phyloP scores from a whole-genome alignment of 2,113 vertebrate species.

The Aldabrachelys gigantea region DNA sequence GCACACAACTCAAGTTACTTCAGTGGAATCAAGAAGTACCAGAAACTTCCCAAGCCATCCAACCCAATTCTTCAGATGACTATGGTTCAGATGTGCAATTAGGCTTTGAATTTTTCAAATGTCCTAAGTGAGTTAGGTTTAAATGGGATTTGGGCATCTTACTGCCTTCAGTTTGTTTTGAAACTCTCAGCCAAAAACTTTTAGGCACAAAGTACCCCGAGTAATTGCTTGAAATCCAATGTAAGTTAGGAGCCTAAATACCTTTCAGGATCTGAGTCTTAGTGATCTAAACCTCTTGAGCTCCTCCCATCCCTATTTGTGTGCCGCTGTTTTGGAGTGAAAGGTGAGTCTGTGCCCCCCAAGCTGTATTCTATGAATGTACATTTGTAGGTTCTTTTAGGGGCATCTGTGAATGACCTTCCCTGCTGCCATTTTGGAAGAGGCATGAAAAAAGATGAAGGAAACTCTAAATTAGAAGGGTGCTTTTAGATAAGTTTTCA shows the following conservation, averaged over 20 bases:
- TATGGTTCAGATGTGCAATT: accelerated
- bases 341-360: background rate
- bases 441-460: background rate
- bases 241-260: background rate
- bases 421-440: slow-evolving; percentile 45
- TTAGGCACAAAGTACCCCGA: background rate
- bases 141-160: background rate
- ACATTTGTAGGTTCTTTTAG: slow-evolving; percentile 25
- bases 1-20: background rate
- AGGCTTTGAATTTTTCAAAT: background rate
- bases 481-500: background rate
- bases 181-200: background rate
- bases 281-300: background rate
- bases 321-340: background rate
- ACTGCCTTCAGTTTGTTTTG: background rate
- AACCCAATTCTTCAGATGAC: background rate
- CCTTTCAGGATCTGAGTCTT: background rate
- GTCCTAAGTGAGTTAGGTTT: background rate
- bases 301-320: background rate
- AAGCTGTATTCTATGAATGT: background rate
- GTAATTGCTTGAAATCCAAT: background rate
- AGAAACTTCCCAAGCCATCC: background rate
- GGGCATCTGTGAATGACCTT: background rate
- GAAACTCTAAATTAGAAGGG: background rate
- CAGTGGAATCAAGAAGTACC: background rate